Evolutionary conservation across 1,140 invertebrate species (phyloP).

Genomic region (Latrodectus geometricus): DNA sequence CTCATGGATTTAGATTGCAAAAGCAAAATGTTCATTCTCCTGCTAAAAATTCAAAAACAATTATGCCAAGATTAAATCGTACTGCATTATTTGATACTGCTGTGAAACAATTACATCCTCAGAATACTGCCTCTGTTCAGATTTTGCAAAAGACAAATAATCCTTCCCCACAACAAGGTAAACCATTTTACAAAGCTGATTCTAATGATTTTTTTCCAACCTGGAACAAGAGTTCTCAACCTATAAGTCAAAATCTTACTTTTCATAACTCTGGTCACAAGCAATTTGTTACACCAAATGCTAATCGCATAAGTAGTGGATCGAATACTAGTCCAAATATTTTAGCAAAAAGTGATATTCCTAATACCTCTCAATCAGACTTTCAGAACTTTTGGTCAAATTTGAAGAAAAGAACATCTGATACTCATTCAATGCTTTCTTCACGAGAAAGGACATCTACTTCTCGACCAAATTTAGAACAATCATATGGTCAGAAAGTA

Average conservation of each 20-base stretch:
- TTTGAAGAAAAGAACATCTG: conserved; percentile 15
- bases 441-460: background rate
- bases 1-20: conserved; percentile 66
- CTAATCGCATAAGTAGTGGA: conserved; percentile 25
- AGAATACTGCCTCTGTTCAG: conserved; percentile 4
- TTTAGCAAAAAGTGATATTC: background rate
- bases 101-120: conserved; percentile 17
- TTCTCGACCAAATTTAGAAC: background rate
- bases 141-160: conserved; percentile 27
- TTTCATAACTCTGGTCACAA: conserved; percentile 20
- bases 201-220: conserved; percentile 14
- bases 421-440: background rate
- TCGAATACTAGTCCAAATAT: conserved; percentile 8
- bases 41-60: background rate
- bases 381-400: conserved; percentile 35
- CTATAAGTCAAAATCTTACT: background rate
- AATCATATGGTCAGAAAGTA: conserved; percentile 29
- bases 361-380: conserved; percentile 1
- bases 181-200: conserved; percentile 56
- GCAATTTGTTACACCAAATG: conserved; percentile 57
- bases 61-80: background rate
- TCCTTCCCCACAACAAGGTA: background rate
- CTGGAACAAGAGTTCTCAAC: background rate
- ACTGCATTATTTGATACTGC: conserved; percentile 22
- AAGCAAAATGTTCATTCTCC: conserved; percentile 18